Evolutionary conservation across 2,888 invertebrate species (phyloP).

Genomic region (Psylliodes chrysocephalus): DNA sequence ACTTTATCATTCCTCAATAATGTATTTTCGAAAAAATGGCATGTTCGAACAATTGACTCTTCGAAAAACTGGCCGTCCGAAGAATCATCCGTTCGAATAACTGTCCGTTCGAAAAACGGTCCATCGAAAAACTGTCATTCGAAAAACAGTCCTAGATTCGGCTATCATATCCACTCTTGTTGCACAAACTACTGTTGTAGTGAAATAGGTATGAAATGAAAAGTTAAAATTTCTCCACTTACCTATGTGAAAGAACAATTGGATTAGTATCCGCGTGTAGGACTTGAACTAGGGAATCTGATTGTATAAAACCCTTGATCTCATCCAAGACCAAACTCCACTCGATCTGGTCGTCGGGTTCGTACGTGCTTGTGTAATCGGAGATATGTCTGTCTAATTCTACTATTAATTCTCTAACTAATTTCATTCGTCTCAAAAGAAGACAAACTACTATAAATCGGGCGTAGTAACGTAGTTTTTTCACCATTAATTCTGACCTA

Average conservation of each 20-base stretch:
- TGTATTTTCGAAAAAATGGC: no score
- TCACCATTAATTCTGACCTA: constrained; percentile 93
- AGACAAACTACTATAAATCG: constrained; percentile 96
- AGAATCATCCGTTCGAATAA: no score
- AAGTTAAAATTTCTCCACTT: constrained; percentile 35
- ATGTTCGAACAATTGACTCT: no score
- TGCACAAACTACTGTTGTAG: no score
- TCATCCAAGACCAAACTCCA: constrained; percentile 95
- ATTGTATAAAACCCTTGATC: constrained; percentile 93
- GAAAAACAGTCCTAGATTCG: no score
- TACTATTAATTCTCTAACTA: constrained; percentile 90
- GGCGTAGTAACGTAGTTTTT: constrained; percentile 94
- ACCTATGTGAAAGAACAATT: constrained; percentile 89
- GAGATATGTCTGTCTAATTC: constrained; percentile 94
- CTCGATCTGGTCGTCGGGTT: constrained; percentile 96
- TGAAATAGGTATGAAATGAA: background rate
- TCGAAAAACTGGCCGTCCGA: no score
- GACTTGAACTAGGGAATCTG: constrained; percentile 89
- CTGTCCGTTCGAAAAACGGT: no score
- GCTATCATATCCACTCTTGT: no score
- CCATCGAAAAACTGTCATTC: no score
- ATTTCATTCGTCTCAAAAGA: constrained; percentile 90
- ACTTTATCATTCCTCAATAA: no score
- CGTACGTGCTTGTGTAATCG: constrained; percentile 94
- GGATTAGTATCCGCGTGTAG: constrained; percentile 88